Percentiles rank a stretch among this genome's conserved stretches.
These are phyloP conservation scores for Melozone crissalis DNA, from an alignment of 2,113 vertebrate species.

Conservation along the genomic window DNA sequence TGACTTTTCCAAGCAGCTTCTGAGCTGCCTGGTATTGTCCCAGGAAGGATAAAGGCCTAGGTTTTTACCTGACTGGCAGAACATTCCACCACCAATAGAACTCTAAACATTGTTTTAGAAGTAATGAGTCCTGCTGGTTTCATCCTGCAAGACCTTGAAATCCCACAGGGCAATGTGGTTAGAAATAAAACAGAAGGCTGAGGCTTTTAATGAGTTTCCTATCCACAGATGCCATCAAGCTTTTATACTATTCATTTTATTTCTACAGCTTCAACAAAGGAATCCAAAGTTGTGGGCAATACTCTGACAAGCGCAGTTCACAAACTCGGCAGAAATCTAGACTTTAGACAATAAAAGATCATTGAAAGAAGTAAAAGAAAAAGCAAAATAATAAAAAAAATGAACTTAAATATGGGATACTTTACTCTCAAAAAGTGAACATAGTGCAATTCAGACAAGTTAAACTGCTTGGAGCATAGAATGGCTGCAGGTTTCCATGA, in stretches of 20 bases:
- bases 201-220: constrained; percentile 86
- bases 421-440: constrained; percentile 77
- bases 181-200: constrained; percentile 86
- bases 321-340: constrained; percentile 81
- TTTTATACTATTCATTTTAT: constrained; percentile 87
- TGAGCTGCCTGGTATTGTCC: constrained; percentile 79
- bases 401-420: constrained; percentile 75
- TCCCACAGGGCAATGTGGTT: constrained; percentile 84
- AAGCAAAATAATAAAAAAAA: constrained; percentile 73
- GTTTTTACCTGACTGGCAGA: constrained; percentile 89
- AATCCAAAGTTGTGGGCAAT: constrained; percentile 85
- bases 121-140: constrained; percentile 89
- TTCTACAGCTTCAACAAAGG: constrained; percentile 83
- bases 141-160: constrained; percentile 82
- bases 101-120: constrained; percentile 83
- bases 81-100: constrained; percentile 83
- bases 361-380: constrained; percentile 74
- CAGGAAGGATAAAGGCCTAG: constrained; percentile 78
- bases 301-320: constrained; percentile 82
- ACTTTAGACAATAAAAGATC: constrained; percentile 78
- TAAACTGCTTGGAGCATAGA: not conserved
- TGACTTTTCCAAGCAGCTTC: constrained; percentile 81
- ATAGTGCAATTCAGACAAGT: constrained; percentile 59
- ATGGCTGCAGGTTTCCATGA: not conserved
- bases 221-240: constrained; percentile 88